phyloP scores from a whole-genome alignment of 2,888 invertebrate species.

The Limenitis camilla region DNA sequence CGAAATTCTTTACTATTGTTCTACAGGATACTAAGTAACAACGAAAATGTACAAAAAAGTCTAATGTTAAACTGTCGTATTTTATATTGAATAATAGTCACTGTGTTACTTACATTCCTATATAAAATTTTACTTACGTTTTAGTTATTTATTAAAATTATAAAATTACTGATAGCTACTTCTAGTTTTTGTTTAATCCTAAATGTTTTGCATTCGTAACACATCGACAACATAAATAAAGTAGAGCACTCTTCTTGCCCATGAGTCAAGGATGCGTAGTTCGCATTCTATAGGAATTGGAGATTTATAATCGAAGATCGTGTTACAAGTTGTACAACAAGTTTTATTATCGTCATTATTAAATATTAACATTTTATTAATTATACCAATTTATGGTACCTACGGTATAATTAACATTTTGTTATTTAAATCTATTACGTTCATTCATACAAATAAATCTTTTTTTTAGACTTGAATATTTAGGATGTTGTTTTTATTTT shows the following conservation, averaged over 20 bases:
- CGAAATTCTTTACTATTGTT: constrained; percentile 6
- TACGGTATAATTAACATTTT: too few species aligned
- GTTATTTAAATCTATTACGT: too few species aligned
- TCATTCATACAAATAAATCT: too few species aligned
- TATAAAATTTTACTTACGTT: too few species aligned
- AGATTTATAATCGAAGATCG: constrained; percentile 20
- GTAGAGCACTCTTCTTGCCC: constrained; percentile 48
- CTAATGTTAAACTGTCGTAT: neutral
- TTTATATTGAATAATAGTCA: too few species aligned
- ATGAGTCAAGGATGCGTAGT: constrained; percentile 33
- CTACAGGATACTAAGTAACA: neutral
- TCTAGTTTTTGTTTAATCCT: neutral
- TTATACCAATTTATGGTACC: neutral
- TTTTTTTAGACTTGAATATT: too few species aligned
- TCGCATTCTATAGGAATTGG: constrained; percentile 32
- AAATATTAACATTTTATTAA: too few species aligned
- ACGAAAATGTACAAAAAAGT: neutral
- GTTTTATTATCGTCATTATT: neutral
- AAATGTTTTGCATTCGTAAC: constrained; percentile 20
- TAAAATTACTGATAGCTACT: too few species aligned
- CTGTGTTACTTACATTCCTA: too few species aligned
- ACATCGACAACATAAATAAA: constrained; percentile 26
- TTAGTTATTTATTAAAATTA: neutral
- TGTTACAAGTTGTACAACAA: constrained; percentile 4
- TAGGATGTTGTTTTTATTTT: too few species aligned